Evolutionary conservation across 2,113 vertebrate genomes (phyloP).

Genomic region (Percina caprodes): DNA sequence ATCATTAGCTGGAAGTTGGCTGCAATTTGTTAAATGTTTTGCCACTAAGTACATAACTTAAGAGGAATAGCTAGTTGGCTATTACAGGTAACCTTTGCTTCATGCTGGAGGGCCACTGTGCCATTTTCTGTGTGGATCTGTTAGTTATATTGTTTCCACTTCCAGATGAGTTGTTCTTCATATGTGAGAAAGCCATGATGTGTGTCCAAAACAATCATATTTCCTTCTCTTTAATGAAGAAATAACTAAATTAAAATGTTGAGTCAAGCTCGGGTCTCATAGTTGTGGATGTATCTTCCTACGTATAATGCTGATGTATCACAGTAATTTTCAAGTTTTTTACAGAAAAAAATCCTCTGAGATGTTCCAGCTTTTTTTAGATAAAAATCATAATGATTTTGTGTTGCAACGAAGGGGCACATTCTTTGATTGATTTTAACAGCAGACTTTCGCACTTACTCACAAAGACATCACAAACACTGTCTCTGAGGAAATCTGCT

Average conservation of each 20-base stretch:
- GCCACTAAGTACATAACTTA: slow-evolving; percentile 3
- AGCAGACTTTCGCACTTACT: slow-evolving; percentile 18
- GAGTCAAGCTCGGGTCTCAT: background rate
- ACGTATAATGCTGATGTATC: background rate
- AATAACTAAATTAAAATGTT: background rate
- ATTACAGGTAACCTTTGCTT: background rate
- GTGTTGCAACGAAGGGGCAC: background rate
- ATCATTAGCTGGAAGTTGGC: slow-evolving; percentile 22
- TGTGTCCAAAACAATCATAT: background rate
- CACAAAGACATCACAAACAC: slow-evolving; percentile 15
- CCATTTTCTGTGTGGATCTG: background rate
- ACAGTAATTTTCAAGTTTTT: background rate
- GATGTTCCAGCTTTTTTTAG: too few relatives aligned
- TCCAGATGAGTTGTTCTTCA: background rate
- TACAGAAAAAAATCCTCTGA: background rate
- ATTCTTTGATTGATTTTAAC: background rate
- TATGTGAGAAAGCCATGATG: background rate
- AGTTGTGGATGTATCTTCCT: background rate
- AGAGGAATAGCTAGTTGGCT: slow-evolving; percentile 5
- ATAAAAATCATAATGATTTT: background rate
- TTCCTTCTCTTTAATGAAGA: background rate
- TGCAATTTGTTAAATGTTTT: slow-evolving; percentile 9
- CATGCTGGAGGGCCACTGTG: background rate
- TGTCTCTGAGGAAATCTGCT: slow-evolving; percentile 1
- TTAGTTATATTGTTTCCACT: background rate